These are phyloP conservation scores for Blastomussa wellsi DNA, from an alignment of 92 coral and sea anemone genomes.

Conservation along the genomic window DNA sequence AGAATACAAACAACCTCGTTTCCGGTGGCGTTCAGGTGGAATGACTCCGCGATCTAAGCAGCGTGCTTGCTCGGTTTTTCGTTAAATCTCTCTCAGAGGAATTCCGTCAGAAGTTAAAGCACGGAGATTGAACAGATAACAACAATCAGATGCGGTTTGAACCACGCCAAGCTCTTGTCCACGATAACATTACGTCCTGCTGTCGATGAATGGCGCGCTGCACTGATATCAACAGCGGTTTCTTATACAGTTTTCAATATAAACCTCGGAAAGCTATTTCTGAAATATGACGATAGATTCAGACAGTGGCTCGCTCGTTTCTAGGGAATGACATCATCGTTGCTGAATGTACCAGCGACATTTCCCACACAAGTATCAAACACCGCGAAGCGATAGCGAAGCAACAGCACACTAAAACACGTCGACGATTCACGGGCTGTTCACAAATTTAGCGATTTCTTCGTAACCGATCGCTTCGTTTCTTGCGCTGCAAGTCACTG, in stretches of 20 bases:
- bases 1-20: constrained; percentile 30
- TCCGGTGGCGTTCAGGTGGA: constrained; percentile 31
- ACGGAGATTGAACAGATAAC: constrained; percentile 20
- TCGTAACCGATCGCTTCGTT: background rate
- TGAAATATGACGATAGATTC: constrained; percentile 3
- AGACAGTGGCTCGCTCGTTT: background rate
- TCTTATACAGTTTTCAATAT: background rate
- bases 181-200: constrained; percentile 1
- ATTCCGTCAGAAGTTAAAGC: constrained; percentile 14
- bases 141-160: constrained; percentile 3
- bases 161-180: background rate
- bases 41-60: constrained; percentile 1
- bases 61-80: constrained; percentile 1
- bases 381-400: constrained; percentile 5
- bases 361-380: background rate
- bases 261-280: constrained; percentile 14
- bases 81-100: background rate
- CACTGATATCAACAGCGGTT: background rate
- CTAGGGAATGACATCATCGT: constrained; percentile 17
- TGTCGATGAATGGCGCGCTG: background rate
- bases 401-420: constrained; percentile 2
- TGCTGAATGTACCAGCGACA: constrained; percentile 3
- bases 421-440: constrained; percentile 1
- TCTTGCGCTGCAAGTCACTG: background rate
- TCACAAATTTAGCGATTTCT: constrained; percentile 20